These are phyloP conservation scores for Dendrolimus punctatus DNA, from an alignment of 1,140 invertebrate species.

Conservation along the genomic window DNA sequence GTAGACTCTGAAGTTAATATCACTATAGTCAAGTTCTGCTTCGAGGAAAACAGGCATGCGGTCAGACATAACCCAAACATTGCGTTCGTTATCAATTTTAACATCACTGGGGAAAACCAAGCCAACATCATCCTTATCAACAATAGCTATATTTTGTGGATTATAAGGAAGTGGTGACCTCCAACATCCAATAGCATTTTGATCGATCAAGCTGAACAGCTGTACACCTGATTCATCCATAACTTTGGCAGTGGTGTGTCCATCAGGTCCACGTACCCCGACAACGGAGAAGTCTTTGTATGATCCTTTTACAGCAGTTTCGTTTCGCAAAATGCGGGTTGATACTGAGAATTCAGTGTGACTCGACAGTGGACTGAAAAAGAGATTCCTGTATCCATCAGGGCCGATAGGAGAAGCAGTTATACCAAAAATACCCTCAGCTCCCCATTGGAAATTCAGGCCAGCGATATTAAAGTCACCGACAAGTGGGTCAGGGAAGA, in stretches of 20 bases:
- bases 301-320: slow-evolving; percentile 76
- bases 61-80: slow-evolving; percentile 86
- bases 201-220: slow-evolving; percentile 84
- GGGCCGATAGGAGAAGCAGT: slow-evolving; percentile 76
- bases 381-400: slow-evolving; percentile 80
- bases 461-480: slow-evolving; percentile 86
- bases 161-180: slow-evolving; percentile 77
- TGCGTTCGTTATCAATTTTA: slow-evolving; percentile 78
- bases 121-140: slow-evolving; percentile 81
- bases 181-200: slow-evolving; percentile 88
- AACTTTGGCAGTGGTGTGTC: slow-evolving; percentile 80
- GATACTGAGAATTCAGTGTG: slow-evolving; percentile 84
- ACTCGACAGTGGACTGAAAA: slow-evolving; percentile 85
- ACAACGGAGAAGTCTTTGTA: slow-evolving; percentile 82
- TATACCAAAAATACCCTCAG: slow-evolving; percentile 87
- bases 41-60: slow-evolving; percentile 84
- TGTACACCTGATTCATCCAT: slow-evolving; percentile 83
- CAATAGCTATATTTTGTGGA: slow-evolving; percentile 78
- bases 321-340: slow-evolving; percentile 79
- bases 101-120: slow-evolving; percentile 85
- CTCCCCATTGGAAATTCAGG: slow-evolving; percentile 86
- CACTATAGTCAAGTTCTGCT: slow-evolving; percentile 80
- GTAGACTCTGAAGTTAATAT: slow-evolving; percentile 85
- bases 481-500: slow-evolving; percentile 83
- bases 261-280: slow-evolving; percentile 76